Evolutionary conservation across 2,113 vertebrate genomes (phyloP).

Genomic region (Desmodus rotundus): DNA sequence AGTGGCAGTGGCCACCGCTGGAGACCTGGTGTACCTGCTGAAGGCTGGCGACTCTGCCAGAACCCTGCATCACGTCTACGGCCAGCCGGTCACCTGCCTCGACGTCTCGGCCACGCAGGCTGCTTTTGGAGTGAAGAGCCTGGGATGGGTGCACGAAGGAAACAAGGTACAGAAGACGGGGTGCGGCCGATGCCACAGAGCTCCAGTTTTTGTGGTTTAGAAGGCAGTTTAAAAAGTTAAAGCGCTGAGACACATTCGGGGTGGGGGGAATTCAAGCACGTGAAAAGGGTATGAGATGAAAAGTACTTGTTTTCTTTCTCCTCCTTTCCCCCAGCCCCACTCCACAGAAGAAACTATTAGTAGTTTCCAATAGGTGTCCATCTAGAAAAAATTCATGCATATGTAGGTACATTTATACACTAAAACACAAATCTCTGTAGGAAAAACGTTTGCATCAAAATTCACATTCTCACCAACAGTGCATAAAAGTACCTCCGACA

Average conservation of each 20-base stretch:
- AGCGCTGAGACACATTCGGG: not conserved
- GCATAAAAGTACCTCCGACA: not conserved
- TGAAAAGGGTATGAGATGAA: not conserved
- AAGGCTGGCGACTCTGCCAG: conserved; percentile 81
- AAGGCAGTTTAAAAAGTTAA: not conserved
- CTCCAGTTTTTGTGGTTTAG: not conserved
- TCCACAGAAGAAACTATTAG: not conserved
- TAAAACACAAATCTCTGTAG: not conserved
- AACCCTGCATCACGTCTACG: conserved; percentile 89
- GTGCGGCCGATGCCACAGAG: not conserved
- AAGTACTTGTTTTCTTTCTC: not conserved
- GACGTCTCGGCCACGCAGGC: conserved; percentile 85
- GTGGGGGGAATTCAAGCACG: not conserved
- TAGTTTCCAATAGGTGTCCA: not conserved
- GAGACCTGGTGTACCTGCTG: conserved; percentile 89
- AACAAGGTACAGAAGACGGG: conserved; percentile 87
- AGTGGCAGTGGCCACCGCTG: conserved; percentile 84
- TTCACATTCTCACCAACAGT: not conserved
- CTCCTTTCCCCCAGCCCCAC: not conserved
- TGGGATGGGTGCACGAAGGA: conserved; percentile 92
- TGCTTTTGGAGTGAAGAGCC: conserved; percentile 90
- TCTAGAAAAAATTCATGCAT: not conserved
- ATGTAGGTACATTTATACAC: not conserved
- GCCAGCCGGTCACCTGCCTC: conserved; percentile 92
- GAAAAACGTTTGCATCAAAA: not conserved